Base-by-base conservation (phyloP, 1,140 invertebrate species). In the Parasteatoda tepidariorum region DNA sequence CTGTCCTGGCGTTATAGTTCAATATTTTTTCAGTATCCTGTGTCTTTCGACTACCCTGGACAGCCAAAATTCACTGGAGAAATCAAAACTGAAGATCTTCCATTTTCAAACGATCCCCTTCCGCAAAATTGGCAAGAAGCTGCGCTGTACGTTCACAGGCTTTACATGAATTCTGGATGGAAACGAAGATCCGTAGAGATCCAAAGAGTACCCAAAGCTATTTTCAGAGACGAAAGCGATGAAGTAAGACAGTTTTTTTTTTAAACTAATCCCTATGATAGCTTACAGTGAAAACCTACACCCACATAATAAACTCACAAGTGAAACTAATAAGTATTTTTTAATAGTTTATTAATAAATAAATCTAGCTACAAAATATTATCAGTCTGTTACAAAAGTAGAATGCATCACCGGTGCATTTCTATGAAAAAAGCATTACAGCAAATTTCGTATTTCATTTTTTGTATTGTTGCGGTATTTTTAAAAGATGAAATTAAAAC, bases 111-210 rank as follows among this genome's bases (percentile, higher is more conserved):
- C 15, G 34, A 57, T 28, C 0, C 33, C 28, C 34, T 59, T 4
- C 76, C 76, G 11, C 15, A 22, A 24, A 79, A 2, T 11, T 2
- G 2, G 22, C 13, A 28, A n/a, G 38, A 79, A 33, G 38, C 28
- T 0, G 0, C 30, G 5, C 3, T 54, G 2, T 13, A 28, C 9
- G 24, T 22, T n/a, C 22, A 59, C 48, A 13, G 59, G 30, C 3
- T 34, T n/a, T 59, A 59, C 30, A 2, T 68, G 11, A 81, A 81
- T 66, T 28, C 76, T 11, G 76, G 76, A 59, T 81, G 76, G 76
- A 81, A 54, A 22, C n/a, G 57, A 28, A 68, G 59, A 31, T 34
- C 64, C 5, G 3, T 70, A 6, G 57, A 59, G 6, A 54, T 82
- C 15, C 26, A 15, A 15, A 41, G 62, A 6, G 3, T 55, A 18